Percentiles rank a stretch among this genome's conserved stretches.
phyloP scores from a whole-genome alignment of 2,113 vertebrate genomes.

The Dipodomys stephensi region DNA sequence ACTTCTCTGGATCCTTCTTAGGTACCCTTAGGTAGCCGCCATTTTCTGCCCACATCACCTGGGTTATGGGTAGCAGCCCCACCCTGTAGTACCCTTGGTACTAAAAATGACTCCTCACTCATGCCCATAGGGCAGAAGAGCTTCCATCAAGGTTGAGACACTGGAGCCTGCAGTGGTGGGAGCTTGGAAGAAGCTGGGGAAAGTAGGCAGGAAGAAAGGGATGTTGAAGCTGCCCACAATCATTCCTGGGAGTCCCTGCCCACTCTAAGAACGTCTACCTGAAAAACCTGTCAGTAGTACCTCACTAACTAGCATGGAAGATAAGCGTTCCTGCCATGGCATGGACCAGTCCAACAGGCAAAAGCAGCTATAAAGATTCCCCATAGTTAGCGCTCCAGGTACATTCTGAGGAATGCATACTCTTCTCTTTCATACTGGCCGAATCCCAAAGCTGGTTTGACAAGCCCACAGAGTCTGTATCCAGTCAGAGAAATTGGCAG shows the following conservation, averaged over 20 bases:
- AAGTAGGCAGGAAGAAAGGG: slow-evolving; percentile 92
- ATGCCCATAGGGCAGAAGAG: slow-evolving; percentile 88
- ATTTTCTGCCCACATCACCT: background rate
- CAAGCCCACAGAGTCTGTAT: slow-evolving; percentile 92
- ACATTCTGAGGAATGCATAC: slow-evolving; percentile 92
- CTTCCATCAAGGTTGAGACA: slow-evolving; percentile 91
- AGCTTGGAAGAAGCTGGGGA: slow-evolving; percentile 92
- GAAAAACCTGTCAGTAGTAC: slow-evolving; percentile 91
- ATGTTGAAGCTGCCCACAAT: slow-evolving; percentile 88
- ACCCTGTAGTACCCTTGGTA: slow-evolving; percentile 59
- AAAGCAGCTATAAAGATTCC: slow-evolving; percentile 89
- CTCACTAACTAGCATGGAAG: slow-evolving; percentile 84
- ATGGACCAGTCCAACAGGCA: slow-evolving; percentile 91
- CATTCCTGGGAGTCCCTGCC: slow-evolving; percentile 91
- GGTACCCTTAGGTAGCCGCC: background rate
- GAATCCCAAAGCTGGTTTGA: slow-evolving; percentile 92
- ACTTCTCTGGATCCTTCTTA: background rate
- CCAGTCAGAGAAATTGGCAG: slow-evolving; percentile 91
- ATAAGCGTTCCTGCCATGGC: slow-evolving; percentile 85
- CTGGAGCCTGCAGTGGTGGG: slow-evolving; percentile 90
- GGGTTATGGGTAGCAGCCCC: background rate
- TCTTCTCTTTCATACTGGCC: slow-evolving; percentile 92
- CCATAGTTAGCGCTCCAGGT: slow-evolving; percentile 92
- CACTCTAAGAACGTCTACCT: slow-evolving; percentile 92
- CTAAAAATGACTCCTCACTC: slow-evolving; percentile 88